phyloP scores from a whole-genome alignment of 2,888 invertebrate species.

The Neoaliturus tenellus region DNA sequence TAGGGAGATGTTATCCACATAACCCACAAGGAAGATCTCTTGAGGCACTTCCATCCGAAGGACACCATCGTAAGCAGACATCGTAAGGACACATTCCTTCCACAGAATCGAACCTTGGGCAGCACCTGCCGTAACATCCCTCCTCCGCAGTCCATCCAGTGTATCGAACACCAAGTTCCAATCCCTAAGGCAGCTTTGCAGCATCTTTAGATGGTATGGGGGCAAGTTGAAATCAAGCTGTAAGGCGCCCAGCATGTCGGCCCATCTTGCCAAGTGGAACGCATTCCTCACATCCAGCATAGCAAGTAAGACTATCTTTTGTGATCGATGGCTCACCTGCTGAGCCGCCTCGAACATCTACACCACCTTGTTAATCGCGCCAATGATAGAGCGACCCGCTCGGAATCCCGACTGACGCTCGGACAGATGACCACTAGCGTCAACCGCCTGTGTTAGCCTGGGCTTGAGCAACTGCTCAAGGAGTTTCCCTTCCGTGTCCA shows the following conservation, averaged over 20 bases:
- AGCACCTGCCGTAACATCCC: slow-evolving; percentile 59
- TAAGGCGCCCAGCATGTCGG: neutral
- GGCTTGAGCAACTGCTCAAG: slow-evolving; percentile 8
- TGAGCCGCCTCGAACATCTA: neutral
- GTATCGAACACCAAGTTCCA: too few relatives aligned
- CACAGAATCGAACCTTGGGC: slow-evolving; percentile 62
- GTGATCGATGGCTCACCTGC: neutral
- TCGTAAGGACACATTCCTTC: too few relatives aligned
- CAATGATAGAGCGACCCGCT: too few relatives aligned
- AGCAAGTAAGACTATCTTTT: neutral
- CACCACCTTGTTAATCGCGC: slow-evolving; percentile 26
- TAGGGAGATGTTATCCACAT: slow-evolving; percentile 61
- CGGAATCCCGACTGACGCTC: slow-evolving; percentile 57
- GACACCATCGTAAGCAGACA: too few relatives aligned
- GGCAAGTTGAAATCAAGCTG: slow-evolving; percentile 58
- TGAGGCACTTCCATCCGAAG: slow-evolving; percentile 61
- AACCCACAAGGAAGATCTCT: slow-evolving; percentile 58
- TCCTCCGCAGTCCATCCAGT: slow-evolving; percentile 47
- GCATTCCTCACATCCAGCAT: neutral
- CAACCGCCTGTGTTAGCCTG: neutral
- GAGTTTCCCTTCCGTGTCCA: too few relatives aligned
- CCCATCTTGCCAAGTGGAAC: slow-evolving; percentile 4
- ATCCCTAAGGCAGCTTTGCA: too few relatives aligned
- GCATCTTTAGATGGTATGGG: too few relatives aligned
- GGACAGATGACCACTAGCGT: neutral